Evolutionary conservation across 2,113 vertebrate species (phyloP), one percentile per base, ranked within the genome.

Genomic region (Coregonus clupeaformis): DNA sequence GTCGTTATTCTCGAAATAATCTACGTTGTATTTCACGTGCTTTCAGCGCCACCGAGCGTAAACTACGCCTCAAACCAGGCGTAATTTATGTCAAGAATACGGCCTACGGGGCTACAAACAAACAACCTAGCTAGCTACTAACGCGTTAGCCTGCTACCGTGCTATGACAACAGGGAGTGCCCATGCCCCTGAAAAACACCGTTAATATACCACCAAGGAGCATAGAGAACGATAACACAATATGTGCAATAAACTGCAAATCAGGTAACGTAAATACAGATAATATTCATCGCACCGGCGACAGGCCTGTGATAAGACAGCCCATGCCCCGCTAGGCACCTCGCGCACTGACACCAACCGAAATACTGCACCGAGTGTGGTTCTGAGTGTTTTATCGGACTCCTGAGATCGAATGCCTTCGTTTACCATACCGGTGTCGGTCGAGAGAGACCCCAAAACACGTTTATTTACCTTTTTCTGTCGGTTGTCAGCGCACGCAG

Each of bases 31-130:
- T 27, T 69, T 72, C 79, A 77, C 13, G 80, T 74, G 71, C 73
- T 78, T 49, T 65, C 82, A 74, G 87, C 83, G 79, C 87, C 84
- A 77, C 25, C 7, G 22, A 45, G 82, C 83, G 78, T 82, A 82
- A 78, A 18, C 73, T 90, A 86, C 90, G 89, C 81, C 12, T 6
- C 63, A 13, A 9, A 77, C 3, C 47, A 42, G 6, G 74, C 92
- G 92, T 91, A 91, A 87, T 62, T 78, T 82, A 25, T 82, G 87
- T 92, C 90, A 86, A 78, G 90, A 91, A 92, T 90, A 90, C 87
- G 90, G 88, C 86, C 89, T 91, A 76, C 85, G 82, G 84, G 77
- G 91, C 88, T 91, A 89, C 89, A 92, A 91, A 91, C 89, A 92
- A 92, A 92, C 90, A 90, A 86, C 88, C 78, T 80, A 86, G 80